Evolutionary conservation across 2,797 vertebrate species (phyloP).

Genomic region (Hydrolagus colliei): DNA sequence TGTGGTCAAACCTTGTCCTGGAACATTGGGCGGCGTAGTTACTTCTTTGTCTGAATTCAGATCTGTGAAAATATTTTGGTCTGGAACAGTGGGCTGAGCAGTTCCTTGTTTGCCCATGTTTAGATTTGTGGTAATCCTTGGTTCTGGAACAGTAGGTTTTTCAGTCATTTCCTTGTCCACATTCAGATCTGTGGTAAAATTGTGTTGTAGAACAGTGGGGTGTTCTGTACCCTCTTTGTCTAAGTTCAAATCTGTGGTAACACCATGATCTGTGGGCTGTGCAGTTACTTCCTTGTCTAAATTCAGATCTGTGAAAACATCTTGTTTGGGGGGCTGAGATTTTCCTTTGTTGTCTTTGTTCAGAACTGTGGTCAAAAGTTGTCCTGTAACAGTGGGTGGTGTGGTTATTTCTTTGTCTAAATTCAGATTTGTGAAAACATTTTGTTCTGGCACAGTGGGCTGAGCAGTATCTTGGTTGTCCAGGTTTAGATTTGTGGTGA

Average conservation of each 20-base stretch:
- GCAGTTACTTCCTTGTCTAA: neutral
- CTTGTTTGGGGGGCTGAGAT: no score
- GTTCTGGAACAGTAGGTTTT: no score
- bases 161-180: no score
- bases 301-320: neutral
- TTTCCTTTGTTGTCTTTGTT: no score
- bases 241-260: neutral
- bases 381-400: neutral
- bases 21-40: neutral
- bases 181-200: no score
- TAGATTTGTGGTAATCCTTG: no score
- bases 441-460: neutral
- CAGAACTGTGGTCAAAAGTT: no score
- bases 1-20: neutral
- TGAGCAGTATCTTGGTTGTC: neutral
- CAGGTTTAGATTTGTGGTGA: no score
- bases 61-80: neutral
- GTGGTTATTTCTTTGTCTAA: neutral
- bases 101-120: no score
- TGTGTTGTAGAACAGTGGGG: no score
- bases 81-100: neutral
- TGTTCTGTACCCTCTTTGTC: no score
- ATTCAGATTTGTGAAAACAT: neutral
- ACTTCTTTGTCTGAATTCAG: neutral
- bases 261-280: neutral